These are phyloP conservation scores for Agelastica alni DNA, from an alignment of 2,888 invertebrate genomes.

Conservation along the genomic window DNA sequence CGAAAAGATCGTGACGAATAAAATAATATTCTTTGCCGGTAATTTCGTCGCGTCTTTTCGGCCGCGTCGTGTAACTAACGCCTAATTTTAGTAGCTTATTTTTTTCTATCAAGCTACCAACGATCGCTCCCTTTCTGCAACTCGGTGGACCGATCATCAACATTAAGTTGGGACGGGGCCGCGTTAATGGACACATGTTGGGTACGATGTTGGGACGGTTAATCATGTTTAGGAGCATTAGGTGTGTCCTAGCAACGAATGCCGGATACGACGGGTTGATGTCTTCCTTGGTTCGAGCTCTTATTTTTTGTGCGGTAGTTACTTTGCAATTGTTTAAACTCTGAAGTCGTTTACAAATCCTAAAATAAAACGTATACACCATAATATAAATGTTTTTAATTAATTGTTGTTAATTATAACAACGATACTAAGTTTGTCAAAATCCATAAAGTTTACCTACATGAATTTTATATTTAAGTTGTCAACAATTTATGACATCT, in stretches of 20 bases:
- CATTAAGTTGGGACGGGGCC: slow-evolving; percentile 51
- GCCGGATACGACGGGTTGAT: slow-evolving; percentile 36
- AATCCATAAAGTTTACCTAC: no score
- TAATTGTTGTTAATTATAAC: no score
- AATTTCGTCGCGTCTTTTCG: slow-evolving; percentile 40
- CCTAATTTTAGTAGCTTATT: slow-evolving; percentile 40
- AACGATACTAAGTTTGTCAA: no score
- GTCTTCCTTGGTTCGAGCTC: slow-evolving; percentile 41
- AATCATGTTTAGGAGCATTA: slow-evolving; percentile 6
- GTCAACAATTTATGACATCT: no score
- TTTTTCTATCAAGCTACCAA: slow-evolving; percentile 42
- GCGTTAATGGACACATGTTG: no score
- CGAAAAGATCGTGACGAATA: slow-evolving; percentile 49
- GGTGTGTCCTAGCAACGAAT: slow-evolving; percentile 1
- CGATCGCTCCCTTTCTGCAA: slow-evolving; percentile 48
- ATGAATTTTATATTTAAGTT: no score
- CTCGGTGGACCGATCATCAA: slow-evolving; percentile 56
- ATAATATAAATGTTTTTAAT: no score
- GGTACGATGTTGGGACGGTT: no score
- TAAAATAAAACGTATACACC: no score
- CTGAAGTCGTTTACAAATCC: slow-evolving; percentile 48
- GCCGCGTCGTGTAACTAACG: slow-evolving; percentile 53
- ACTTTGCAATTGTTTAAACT: slow-evolving; percentile 51
- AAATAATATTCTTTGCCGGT: slow-evolving; percentile 51
- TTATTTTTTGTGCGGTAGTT: slow-evolving; percentile 38